Conservation (phyloP, 2,888 invertebrate genomes). For the Drosophila differens region DNA sequence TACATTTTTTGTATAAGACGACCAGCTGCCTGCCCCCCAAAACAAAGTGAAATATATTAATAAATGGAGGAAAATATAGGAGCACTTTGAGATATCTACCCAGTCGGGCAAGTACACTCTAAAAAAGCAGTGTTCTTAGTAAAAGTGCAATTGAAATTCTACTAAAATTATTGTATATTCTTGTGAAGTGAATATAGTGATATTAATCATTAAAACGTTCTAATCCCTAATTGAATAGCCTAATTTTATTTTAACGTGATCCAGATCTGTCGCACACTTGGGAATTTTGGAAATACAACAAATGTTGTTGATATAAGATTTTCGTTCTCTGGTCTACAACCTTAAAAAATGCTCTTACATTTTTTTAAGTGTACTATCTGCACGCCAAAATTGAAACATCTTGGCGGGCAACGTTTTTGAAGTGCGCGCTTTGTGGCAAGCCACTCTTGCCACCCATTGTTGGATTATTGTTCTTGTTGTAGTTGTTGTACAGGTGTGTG, state of each 20-base stretch:
- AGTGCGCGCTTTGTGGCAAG: constrained; percentile 48
- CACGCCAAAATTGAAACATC: constrained; percentile 55
- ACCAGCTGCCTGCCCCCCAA: constrained; percentile 16
- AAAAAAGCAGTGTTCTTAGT: background rate
- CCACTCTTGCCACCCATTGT: constrained; percentile 26
- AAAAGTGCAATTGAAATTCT: background rate
- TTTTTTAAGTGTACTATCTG: constrained; percentile 22
- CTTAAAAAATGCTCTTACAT: background rate
- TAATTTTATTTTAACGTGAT: background rate
- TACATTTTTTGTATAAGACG: constrained; percentile 25
- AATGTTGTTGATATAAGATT: background rate
- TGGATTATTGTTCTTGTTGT: constrained; percentile 29
- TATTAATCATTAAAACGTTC: background rate
- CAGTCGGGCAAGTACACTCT: background rate
- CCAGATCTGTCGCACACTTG: too few species aligned
- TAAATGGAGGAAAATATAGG: background rate
- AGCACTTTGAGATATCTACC: constrained; percentile 14
- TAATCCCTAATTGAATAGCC: background rate
- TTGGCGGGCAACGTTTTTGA: constrained; percentile 58
- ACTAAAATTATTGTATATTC: background rate
- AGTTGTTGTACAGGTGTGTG: constrained; percentile 55
- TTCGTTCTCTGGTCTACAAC: background rate
- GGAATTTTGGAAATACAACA: background rate
- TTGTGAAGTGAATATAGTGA: background rate
- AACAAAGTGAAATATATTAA: background rate